Conservation (phyloP, 2,888 invertebrate species). For the Bugulina stolonifera region DNA sequence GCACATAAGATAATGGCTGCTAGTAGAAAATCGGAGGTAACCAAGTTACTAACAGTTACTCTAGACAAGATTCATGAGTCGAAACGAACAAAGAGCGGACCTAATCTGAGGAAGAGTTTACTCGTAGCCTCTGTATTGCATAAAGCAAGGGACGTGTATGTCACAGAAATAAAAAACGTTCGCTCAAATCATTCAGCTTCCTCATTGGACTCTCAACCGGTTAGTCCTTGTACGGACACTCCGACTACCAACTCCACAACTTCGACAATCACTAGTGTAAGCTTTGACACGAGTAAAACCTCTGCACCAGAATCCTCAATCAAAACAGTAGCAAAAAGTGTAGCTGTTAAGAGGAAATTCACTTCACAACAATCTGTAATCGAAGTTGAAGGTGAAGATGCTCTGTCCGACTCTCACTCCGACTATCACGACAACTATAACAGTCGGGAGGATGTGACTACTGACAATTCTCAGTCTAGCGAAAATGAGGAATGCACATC, state of each 20-base stretch:
- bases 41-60: constrained; percentile 22
- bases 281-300: too few species aligned
- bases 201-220: neutral
- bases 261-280: neutral
- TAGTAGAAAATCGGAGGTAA: constrained; percentile 12
- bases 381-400: too few species aligned
- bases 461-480: too few species aligned
- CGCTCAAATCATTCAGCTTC: neutral
- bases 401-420: too few species aligned
- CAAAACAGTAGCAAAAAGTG: too few species aligned
- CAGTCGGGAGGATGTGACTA: too few species aligned
- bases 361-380: too few species aligned
- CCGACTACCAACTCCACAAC: neutral
- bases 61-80: constrained; percentile 19
- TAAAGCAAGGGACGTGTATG: constrained; percentile 17
- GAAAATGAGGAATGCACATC: too few species aligned
- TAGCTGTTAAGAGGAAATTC: too few species aligned
- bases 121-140: constrained; percentile 22
- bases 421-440: too few species aligned
- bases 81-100: constrained; percentile 7
- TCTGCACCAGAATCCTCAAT: too few species aligned
- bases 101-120: constrained; percentile 8
- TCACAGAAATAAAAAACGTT: neutral
- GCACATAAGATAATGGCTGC: neutral
- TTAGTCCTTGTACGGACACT: too few species aligned